A percentile compares a stretch with the other conserved stretches of the same genome.
phyloP scores from a whole-genome alignment of 2,113 vertebrate species.

The Piaya cayana region DNA sequence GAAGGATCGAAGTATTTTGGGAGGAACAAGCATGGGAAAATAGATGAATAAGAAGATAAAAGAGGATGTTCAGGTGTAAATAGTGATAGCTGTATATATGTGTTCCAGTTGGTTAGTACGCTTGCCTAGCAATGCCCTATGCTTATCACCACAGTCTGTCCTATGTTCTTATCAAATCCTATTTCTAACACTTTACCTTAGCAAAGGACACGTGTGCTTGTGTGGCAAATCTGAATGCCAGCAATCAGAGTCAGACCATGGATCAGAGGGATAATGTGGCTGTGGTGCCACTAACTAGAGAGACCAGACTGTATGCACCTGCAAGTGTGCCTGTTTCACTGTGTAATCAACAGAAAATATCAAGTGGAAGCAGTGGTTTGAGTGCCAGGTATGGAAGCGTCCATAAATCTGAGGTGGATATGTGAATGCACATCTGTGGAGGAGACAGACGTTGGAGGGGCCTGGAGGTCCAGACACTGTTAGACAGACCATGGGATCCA shows the following conservation, averaged over 20 bases:
- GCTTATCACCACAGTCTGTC: background rate
- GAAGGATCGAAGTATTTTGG: background rate
- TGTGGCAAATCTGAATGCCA: background rate
- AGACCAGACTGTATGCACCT: background rate
- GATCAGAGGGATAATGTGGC: background rate
- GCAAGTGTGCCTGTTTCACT: rapidly evolving
- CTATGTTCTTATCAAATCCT: background rate
- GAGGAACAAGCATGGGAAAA: background rate
- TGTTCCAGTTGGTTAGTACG: background rate
- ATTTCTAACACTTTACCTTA: background rate
- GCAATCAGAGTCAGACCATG: background rate
- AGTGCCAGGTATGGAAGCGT: background rate
- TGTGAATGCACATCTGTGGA: background rate
- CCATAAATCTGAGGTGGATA: background rate
- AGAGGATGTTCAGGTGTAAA: background rate
- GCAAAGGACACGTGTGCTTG: background rate
- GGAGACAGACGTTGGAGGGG: background rate
- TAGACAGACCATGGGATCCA: rapidly evolving
- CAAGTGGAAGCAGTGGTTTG: background rate
- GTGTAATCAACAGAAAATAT: background rate
- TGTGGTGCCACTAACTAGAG: background rate
- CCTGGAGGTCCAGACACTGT: background rate
- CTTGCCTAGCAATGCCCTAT: background rate
- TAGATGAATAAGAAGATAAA: background rate
- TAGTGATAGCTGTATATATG: background rate